Conservation (phyloP, 2,888 invertebrate species). For the Thereva unica region DNA sequence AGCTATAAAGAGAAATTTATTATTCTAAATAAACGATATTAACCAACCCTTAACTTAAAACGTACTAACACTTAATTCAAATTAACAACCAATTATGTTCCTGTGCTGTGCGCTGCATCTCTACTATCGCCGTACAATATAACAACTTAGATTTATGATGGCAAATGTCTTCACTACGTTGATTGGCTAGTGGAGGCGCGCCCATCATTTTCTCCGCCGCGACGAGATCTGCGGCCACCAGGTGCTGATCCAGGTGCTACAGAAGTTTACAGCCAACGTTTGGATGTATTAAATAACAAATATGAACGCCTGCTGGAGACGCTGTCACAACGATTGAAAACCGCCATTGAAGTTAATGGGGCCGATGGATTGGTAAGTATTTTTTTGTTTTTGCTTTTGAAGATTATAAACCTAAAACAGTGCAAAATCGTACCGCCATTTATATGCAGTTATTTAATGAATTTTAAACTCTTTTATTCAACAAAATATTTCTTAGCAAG, state of each 20-base stretch:
- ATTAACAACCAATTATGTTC: slow-evolving; percentile 15
- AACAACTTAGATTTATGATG: slow-evolving; percentile 55
- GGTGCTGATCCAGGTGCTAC: slow-evolving; percentile 58
- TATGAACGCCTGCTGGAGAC: slow-evolving; percentile 58
- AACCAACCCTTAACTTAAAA: slow-evolving; percentile 18
- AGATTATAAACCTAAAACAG: neutral
- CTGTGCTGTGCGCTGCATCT: slow-evolving; percentile 5
- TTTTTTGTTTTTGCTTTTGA: slow-evolving; percentile 26
- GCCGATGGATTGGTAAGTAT: slow-evolving; percentile 59
- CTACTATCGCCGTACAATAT: slow-evolving; percentile 6
- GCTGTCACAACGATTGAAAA: slow-evolving; percentile 57
- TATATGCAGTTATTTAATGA: too few relatives aligned
- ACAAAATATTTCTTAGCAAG: too few relatives aligned
- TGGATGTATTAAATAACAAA: slow-evolving; percentile 57
- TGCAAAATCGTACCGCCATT: neutral
- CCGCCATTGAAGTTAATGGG: slow-evolving; percentile 59
- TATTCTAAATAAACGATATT: slow-evolving; percentile 17
- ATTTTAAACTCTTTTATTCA: too few relatives aligned
- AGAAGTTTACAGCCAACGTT: slow-evolving; percentile 56
- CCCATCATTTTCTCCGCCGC: slow-evolving; percentile 58
- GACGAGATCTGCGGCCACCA: slow-evolving; percentile 54
- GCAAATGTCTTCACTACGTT: slow-evolving; percentile 58
- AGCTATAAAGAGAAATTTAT: neutral
- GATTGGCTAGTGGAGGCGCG: slow-evolving; percentile 58
- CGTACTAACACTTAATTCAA: slow-evolving; percentile 36